Evolutionary conservation across 2,888 invertebrate genomes (phyloP), one percentile per base, ranked within the genome.

Genomic region (Leptodirus hochenwartii): DNA sequence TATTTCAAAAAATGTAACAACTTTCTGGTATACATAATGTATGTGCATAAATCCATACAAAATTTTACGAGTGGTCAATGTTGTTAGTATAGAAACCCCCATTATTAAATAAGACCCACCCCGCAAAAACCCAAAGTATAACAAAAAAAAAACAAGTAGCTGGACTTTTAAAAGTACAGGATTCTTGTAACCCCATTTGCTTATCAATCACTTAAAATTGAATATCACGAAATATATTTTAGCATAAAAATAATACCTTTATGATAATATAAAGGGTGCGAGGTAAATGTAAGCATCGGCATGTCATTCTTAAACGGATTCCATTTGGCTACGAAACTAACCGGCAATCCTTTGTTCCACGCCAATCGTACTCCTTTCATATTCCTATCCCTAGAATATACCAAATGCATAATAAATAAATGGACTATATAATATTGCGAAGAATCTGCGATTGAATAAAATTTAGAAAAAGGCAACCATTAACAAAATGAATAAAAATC

Each of bases 261-360:
- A 45, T 74, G 69, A 63, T 69, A 72, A 44, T 64, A 69, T 20
- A 80, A 62, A 5, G 84, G 85, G 55, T 87, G 87, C 31, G 78
- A 80, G 1, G 78, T 69, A 41, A 77, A 74, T 1, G 82, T 84
- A 17, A 70, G 53, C 57, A 73, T 78, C 0, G 85, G 85, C 36
- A 84, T 74, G 34, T 77, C 69, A 34, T 68, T 69, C 38, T 71
- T 69, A 57, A 81, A 81, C 0, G 85, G 85, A 53, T 85, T 85
- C 87, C 87, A 87, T 34, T 71, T 69, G n/a, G 69, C 69, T 39
- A 65, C 62, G 42, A 76, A 48, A 17, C 72, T 58, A 23, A 79
- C 47, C 1, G 76, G 69, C 44, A 71, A 66, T 0, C 75, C 75
- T 43, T 68, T 68, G 47, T 78, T 78, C 77, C 84, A 82, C 61